Evolutionary conservation across 2,888 invertebrate genomes (phyloP), one percentile per base, ranked within the genome.

Genomic region (Camponotus fellah): DNA sequence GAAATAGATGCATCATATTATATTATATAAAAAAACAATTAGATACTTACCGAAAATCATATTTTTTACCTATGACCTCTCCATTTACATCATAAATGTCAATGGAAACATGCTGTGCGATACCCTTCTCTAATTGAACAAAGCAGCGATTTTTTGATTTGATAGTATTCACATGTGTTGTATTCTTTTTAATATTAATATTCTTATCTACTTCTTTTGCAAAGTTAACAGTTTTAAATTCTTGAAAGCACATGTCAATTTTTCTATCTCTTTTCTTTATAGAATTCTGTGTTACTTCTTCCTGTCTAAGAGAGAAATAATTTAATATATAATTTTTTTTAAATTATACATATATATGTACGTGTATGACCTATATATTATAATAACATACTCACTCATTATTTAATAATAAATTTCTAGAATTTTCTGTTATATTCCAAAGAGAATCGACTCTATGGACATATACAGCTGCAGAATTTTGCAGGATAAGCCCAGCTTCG

Each of bases 401-500:
- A 43, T 86, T 76, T 14, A 82, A 92, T 43, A 96, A 92, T 34
- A 95, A 92, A 85, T 95, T 95, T 92, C 94, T 95, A 85, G 95
- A 92, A 82, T 89, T 89, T 58, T 95, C 91, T 66, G 95, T 95
- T 84, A 95, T 95, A 72, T 95, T 94, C 91, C 95, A 95, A 37
- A 96, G 94, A 92, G 95, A 96, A 94, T 98, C 98, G 37, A 98
- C 97, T 95, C 97, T 97, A 92, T 96, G 96, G 60, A 96, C 96
- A 95, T 97, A 98, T 72, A 97, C 96, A 92, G 95, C 95, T 32
- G 96, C 96, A 26, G 97, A 97, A 92, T 97, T 97, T 95, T 98
- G 97, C 88, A 98, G 94, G 85, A 98, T 95, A 89, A 98, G 94
- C n/a, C 97, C 98, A 83, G 97, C 96, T 95, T 98, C 97, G 0